These are phyloP conservation scores for Theonella swinhoei DNA, from an alignment of 37 sponge, comb jelly and placozoan species.

Conservation along the genomic window DNA sequence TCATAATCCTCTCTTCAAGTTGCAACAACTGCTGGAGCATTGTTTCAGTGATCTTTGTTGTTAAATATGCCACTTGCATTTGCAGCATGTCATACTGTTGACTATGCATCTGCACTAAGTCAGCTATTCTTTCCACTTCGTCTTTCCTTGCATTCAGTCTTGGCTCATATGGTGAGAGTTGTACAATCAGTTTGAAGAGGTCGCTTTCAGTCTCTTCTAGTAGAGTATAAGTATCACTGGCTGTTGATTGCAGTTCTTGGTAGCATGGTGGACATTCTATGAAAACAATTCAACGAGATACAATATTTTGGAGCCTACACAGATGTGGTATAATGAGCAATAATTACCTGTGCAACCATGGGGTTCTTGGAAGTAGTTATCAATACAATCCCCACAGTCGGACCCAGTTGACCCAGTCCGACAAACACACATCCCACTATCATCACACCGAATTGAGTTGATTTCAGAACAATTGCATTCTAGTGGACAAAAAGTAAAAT, in stretches of 20 bases:
- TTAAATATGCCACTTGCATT: neutral
- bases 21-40: neutral
- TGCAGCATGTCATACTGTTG: neutral
- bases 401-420: conserved; percentile 11
- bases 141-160: neutral
- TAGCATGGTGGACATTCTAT: conserved; percentile 31
- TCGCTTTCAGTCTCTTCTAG: neutral
- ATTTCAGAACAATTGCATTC: conserved; percentile 15
- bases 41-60: neutral
- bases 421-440: conserved; percentile 17
- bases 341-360: conserved; percentile 20
- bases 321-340: neutral
- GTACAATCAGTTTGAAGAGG: neutral
- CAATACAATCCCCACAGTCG: conserved; percentile 21
- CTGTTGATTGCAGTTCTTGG: conserved; percentile 20
- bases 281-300: neutral
- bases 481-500: neutral
- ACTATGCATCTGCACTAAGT: neutral
- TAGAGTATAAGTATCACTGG: neutral
- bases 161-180: neutral
- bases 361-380: conserved; percentile 4
- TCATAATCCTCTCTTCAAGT: neutral
- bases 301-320: neutral
- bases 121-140: neutral
- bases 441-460: conserved; percentile 23